Percentiles rank a stretch among this genome's conserved stretches.
Conservation (phyloP, 2,888 invertebrate genomes). For the Drosophila mercatorum region DNA sequence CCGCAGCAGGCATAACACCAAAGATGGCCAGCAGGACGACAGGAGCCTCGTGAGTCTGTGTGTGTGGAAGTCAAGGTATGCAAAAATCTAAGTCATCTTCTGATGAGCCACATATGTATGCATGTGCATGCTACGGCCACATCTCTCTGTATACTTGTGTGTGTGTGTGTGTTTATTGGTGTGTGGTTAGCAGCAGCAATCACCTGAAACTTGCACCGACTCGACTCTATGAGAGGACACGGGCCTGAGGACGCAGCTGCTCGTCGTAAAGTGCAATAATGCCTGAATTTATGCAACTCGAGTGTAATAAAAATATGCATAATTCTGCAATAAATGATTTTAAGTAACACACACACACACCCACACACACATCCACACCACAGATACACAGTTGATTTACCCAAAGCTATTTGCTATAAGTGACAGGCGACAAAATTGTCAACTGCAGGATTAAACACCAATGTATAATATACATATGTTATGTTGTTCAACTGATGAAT, state of each 20-base stretch:
- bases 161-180: conserved; percentile 22
- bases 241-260: conserved; percentile 60
- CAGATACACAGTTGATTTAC: conserved; percentile 34
- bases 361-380: neutral
- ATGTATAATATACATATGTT: too few relatives aligned
- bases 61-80: conserved; percentile 57
- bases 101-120: conserved; percentile 56
- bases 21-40: conserved; percentile 41
- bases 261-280: conserved; percentile 80
- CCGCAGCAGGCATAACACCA: conserved; percentile 15
- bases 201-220: conserved; percentile 66
- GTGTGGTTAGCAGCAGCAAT: conserved; percentile 61
- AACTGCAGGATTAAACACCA: neutral
- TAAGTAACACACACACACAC: conserved; percentile 63
- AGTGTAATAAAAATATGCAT: conserved; percentile 80
- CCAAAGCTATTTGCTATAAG: conserved; percentile 38
- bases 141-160: neutral
- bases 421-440: conserved; percentile 65
- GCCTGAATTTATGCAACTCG: conserved; percentile 77
- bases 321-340: conserved; percentile 79
- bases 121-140: conserved; percentile 8
- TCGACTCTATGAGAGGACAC: too few relatives aligned
- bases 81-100: conserved; percentile 74
- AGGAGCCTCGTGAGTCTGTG: conserved; percentile 17
- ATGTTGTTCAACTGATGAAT: too few relatives aligned